Evolutionary conservation across 2,797 vertebrate genomes (phyloP).

Genomic region (Merluccius polli): DNA sequence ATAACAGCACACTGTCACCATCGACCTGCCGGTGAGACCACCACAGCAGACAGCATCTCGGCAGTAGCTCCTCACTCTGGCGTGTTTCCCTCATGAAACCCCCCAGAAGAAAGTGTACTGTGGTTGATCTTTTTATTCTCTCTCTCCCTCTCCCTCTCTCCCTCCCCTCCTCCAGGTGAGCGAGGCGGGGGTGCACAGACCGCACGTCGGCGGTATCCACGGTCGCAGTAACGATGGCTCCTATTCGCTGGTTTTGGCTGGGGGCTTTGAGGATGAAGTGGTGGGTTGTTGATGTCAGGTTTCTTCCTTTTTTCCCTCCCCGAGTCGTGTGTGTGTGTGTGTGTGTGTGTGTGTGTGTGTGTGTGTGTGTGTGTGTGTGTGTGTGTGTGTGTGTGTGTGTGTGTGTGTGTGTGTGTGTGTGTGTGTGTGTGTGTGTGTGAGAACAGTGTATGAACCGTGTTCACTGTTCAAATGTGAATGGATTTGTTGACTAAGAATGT

Average conservation of each 20-base stretch:
- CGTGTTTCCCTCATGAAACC: too few relatives aligned
- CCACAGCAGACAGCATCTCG: too few relatives aligned
- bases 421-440: not conserved
- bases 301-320: not conserved
- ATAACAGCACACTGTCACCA: too few relatives aligned
- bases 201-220: conserved; percentile 96
- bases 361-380: not conserved
- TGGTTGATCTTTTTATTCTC: not conserved
- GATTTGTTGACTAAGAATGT: too few relatives aligned
- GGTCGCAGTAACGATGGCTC: conserved; percentile 96
- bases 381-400: not conserved
- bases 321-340: too few relatives aligned
- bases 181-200: conserved; percentile 96
- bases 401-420: conserved; percentile 1
- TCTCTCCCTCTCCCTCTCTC: not conserved
- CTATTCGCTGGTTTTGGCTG: conserved; percentile 95
- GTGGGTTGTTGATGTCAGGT: conserved; percentile 69
- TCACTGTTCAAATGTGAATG: not conserved
- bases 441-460: not conserved
- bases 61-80: too few relatives aligned
- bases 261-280: conserved; percentile 99
- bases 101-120: too few relatives aligned
- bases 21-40: too few relatives aligned
- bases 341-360: not conserved
- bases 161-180: conserved; percentile 81